A percentile compares a stretch with the other conserved stretches of the same genome.
phyloP scores from a whole-genome alignment of 2,113 vertebrate species.

The Hippocampus comes region DNA sequence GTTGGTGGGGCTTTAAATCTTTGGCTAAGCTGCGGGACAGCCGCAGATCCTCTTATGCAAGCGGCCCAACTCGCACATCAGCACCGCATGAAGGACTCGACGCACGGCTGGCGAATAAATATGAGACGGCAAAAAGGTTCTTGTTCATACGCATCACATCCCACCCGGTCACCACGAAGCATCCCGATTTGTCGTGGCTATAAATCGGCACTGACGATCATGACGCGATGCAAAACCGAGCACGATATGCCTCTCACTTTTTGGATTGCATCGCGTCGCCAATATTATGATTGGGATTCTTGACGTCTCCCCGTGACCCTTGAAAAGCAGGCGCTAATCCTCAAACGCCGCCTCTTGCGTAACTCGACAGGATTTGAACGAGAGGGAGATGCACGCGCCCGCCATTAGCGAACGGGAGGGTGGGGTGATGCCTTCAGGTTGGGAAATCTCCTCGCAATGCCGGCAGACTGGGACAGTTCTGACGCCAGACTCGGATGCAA shows the following conservation, averaged over 20 bases:
- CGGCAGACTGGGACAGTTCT: background rate
- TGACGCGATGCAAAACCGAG: background rate
- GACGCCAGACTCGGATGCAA: background rate
- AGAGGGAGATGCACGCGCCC: constrained; percentile 34
- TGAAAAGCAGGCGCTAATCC: constrained; percentile 64
- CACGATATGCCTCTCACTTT: background rate
- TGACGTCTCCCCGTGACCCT: constrained; percentile 45
- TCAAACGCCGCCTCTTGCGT: constrained; percentile 61
- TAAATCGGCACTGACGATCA: background rate
- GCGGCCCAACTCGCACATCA: constrained; percentile 42
- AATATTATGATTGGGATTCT: constrained; percentile 28
- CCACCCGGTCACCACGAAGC: too few relatives aligned
- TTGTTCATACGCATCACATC: background rate
- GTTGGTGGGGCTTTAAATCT: constrained; percentile 58
- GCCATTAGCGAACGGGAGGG: constrained; percentile 41
- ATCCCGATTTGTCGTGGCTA: background rate
- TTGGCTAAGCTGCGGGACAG: constrained; percentile 69
- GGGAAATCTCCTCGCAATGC: background rate
- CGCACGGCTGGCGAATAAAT: constrained; percentile 7
- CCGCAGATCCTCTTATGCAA: constrained; percentile 73
- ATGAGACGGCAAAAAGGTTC: background rate
- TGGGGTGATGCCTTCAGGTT: background rate
- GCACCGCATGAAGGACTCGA: background rate
- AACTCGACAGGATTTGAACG: constrained; percentile 55
- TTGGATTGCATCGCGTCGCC: background rate